Evolutionary conservation across 2,113 vertebrate genomes (phyloP).

Genomic region (Hipposideros armiger): DNA sequence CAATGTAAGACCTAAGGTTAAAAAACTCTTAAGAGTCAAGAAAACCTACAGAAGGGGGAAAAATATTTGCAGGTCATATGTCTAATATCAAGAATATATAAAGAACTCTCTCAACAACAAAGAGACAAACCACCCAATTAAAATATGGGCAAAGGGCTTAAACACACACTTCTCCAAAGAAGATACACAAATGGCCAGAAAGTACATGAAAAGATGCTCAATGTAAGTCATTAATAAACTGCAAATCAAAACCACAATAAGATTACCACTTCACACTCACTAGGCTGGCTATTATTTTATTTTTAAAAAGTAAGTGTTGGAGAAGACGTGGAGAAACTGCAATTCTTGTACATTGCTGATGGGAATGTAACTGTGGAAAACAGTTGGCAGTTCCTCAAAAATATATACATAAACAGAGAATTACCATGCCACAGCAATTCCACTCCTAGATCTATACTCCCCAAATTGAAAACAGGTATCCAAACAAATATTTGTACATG

Average conservation of each 20-base stretch:
- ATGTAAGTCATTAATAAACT: neutral
- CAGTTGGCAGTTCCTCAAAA: neutral
- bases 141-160: neutral
- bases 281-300: neutral
- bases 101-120: neutral
- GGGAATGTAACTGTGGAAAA: neutral
- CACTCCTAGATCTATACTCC: neutral
- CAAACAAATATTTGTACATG: neutral
- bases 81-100: neutral
- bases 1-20: neutral
- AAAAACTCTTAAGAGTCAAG: neutral
- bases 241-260: neutral
- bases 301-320: neutral
- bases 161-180: neutral
- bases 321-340: neutral
- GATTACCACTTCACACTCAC: neutral
- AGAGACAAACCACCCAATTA: neutral
- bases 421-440: neutral
- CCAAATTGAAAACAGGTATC: neutral
- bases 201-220: neutral
- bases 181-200: neutral
- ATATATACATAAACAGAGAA: neutral
- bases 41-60: neutral
- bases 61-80: neutral
- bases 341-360: neutral